Conservation (phyloP, 2,113 vertebrate species). For the Scomber japonicus region DNA sequence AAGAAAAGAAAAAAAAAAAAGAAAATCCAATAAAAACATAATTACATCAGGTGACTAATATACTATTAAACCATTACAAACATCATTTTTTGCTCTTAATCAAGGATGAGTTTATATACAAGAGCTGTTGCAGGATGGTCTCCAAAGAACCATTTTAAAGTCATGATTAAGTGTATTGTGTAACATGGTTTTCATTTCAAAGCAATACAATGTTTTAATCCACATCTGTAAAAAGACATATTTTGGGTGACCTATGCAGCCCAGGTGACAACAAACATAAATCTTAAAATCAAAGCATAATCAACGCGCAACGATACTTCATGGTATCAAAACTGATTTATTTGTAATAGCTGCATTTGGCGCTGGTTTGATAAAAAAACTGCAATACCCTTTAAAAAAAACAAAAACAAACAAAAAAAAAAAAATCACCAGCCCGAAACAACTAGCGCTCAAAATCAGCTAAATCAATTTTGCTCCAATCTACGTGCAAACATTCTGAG, state of each 20-base stretch:
- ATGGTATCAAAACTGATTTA: slow-evolving; percentile 26
- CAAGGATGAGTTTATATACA: slow-evolving; percentile 59
- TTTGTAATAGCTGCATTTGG: not conserved
- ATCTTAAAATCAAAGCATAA: not conserved
- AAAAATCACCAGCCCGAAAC: slow-evolving; percentile 4
- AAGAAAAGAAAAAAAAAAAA: slow-evolving; percentile 62
- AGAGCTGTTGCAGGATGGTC: slow-evolving; percentile 21
- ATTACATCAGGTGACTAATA: slow-evolving; percentile 55
- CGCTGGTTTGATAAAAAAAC: slow-evolving; percentile 17
- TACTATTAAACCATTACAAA: slow-evolving; percentile 55
- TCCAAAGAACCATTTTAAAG: slow-evolving; percentile 26
- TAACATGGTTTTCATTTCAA: slow-evolving; percentile 29
- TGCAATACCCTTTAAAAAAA: slow-evolving; percentile 30
- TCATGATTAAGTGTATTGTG: slow-evolving; percentile 48
- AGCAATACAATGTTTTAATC: slow-evolving; percentile 45
- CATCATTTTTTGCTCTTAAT: slow-evolving; percentile 50
- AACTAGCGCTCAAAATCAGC: slow-evolving; percentile 5
- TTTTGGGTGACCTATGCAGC: slow-evolving; percentile 5
- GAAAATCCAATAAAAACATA: slow-evolving; percentile 55
- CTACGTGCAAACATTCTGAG: slow-evolving; percentile 9
- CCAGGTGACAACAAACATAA: slow-evolving; percentile 3
- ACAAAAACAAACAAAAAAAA: not conserved
- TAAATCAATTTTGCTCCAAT: slow-evolving; percentile 23
- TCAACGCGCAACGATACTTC: not conserved
- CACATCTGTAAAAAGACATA: slow-evolving; percentile 44